Evolutionary conservation across 2,113 vertebrate genomes (phyloP).

Genomic region (Centropristis striata): DNA sequence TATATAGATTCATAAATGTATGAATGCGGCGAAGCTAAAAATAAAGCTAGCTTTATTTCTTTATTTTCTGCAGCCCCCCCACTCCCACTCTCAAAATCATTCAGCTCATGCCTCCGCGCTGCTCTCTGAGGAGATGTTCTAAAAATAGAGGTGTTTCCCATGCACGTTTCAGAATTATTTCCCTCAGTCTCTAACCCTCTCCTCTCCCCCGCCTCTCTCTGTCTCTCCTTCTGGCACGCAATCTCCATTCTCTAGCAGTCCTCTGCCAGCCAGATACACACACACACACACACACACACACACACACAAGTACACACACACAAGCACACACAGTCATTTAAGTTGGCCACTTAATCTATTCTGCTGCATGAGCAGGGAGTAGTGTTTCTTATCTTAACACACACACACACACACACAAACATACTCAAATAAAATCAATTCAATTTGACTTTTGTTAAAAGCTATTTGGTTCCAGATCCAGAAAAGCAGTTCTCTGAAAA

Average conservation of each 20-base stretch:
- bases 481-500: not conserved
- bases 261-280: constrained; percentile 38
- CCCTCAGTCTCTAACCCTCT: constrained; percentile 45
- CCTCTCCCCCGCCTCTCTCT: constrained; percentile 14
- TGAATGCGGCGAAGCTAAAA: constrained; percentile 73
- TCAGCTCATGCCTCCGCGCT: constrained; percentile 71
- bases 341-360: constrained; percentile 39
- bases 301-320: no score
- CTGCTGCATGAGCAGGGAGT: constrained; percentile 27
- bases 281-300: not conserved
- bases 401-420: constrained; percentile 4
- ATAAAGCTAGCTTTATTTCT: constrained; percentile 68
- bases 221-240: constrained; percentile 18
- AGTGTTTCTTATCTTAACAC: constrained; percentile 10
- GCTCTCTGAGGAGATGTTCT: constrained; percentile 69
- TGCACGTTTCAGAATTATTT: constrained; percentile 73
- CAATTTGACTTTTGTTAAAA: constrained; percentile 6
- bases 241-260: constrained; percentile 35
- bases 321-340: constrained; percentile 22
- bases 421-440: constrained; percentile 7
- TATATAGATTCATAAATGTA: constrained; percentile 68
- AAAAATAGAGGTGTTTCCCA: constrained; percentile 82
- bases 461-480: constrained; percentile 20
- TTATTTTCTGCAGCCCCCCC: constrained; percentile 35
- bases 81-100: constrained; percentile 59